phyloP scores from a whole-genome alignment of 1,140 invertebrate species.

The Andrena cerasifolii region DNA sequence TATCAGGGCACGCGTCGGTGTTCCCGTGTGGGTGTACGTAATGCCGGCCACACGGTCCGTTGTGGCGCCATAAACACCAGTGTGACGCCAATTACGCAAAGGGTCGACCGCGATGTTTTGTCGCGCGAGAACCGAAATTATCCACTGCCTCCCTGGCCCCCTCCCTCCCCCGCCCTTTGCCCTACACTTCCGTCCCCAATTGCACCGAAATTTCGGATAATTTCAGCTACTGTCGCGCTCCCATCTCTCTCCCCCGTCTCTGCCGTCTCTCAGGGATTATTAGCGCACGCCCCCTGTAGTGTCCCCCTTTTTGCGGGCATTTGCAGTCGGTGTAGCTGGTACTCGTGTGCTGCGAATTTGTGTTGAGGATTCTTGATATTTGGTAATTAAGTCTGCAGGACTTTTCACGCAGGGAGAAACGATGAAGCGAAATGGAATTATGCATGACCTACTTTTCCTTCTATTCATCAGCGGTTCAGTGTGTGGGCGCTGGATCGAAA shows the following conservation, averaged over 20 bases:
- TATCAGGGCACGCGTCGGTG: background rate
- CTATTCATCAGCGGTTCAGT: too few species aligned
- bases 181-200: constrained; percentile 47
- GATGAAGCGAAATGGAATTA: too few species aligned
- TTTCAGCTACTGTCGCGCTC: constrained; percentile 40
- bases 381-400: background rate
- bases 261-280: constrained; percentile 31
- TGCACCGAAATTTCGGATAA: constrained; percentile 64
- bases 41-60: constrained; percentile 31
- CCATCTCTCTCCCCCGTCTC: too few species aligned
- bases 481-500: too few species aligned
- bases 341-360: background rate
- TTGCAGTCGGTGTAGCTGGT: background rate
- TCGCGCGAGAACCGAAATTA: constrained; percentile 70
- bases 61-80: constrained; percentile 67
- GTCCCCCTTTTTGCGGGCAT: too few species aligned
- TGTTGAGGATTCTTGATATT: background rate
- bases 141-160: constrained; percentile 23
- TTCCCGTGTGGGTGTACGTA: constrained; percentile 9
- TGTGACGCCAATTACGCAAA: constrained; percentile 74
- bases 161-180: constrained; percentile 4
- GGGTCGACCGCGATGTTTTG: constrained; percentile 72
- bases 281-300: constrained; percentile 15
- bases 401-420: too few species aligned
- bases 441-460: too few species aligned